These are phyloP conservation scores for Brachionus angularis DNA, from an alignment of 1,140 invertebrate genomes.

Conservation along the genomic window DNA sequence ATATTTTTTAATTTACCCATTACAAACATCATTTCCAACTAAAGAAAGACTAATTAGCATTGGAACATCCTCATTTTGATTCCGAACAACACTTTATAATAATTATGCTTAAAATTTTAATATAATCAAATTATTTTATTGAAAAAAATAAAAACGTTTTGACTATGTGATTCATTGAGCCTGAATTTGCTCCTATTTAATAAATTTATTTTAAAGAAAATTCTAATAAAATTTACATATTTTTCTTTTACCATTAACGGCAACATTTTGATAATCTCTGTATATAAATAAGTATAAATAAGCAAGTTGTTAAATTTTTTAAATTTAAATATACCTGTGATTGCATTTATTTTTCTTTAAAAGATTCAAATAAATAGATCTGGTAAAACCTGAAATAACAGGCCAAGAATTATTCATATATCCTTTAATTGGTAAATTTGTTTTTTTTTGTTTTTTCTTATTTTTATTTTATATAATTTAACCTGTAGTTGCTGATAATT, in stretches of 20 bases:
- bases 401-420: constrained; percentile 49
- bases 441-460: no score
- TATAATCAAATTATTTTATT: constrained; percentile 16
- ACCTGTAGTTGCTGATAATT: constrained; percentile 60
- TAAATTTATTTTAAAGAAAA: constrained; percentile 46
- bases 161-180: constrained; percentile 45
- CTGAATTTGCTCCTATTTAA: constrained; percentile 52
- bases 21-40: constrained; percentile 62
- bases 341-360: constrained; percentile 59
- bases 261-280: constrained; percentile 62
- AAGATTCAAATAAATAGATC: constrained; percentile 54
- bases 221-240: constrained; percentile 44
- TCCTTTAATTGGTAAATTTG: constrained; percentile 48
- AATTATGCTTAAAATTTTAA: not conserved
- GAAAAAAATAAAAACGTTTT: constrained; percentile 6
- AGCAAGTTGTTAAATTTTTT: not conserved
- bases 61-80: constrained; percentile 54
- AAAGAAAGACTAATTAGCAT: constrained; percentile 58
- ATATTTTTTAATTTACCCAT: constrained; percentile 51
- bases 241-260: constrained; percentile 56
- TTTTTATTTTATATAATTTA: constrained; percentile 48
- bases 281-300: not conserved
- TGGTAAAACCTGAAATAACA: constrained; percentile 50
- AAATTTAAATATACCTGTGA: constrained; percentile 48
- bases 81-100: not conserved